These are phyloP conservation scores for Epicauta chinensis DNA, from an alignment of 1,140 invertebrate genomes.

Conservation along the genomic window DNA sequence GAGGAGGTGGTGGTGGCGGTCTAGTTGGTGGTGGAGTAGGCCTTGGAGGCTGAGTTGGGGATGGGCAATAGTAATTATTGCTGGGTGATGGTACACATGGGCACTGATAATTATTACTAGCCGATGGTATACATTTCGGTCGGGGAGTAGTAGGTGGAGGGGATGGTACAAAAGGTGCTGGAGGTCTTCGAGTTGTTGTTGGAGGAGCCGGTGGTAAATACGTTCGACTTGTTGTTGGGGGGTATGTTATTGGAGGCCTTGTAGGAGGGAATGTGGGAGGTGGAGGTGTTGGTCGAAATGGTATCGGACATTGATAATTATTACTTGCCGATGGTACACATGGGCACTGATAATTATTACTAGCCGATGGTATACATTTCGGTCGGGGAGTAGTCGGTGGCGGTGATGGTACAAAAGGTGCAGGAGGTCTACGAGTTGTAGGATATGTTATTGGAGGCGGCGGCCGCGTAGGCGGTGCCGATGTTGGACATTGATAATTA, in stretches of 20 bases:
- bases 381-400: constrained; percentile 13
- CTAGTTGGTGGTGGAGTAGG: not conserved
- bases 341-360: not conserved
- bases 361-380: not conserved
- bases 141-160: not conserved
- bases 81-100: not conserved
- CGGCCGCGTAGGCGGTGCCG: not conserved
- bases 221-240: not conserved
- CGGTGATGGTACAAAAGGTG: constrained; percentile 4
- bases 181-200: constrained; percentile 1
- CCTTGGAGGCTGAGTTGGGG: not conserved
- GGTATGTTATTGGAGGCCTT: not conserved
- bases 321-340: not conserved
- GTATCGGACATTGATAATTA: not conserved
- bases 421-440: too few species aligned
- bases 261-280: not conserved
- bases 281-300: constrained; percentile 3
- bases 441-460: constrained; percentile 9
- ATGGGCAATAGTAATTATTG: not conserved
- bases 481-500: constrained; percentile 1
- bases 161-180: not conserved
- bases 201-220: constrained; percentile 8
- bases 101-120: not conserved
- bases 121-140: constrained; percentile 1
- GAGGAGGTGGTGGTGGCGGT: not conserved